A percentile compares a stretch with the other conserved stretches of the same genome.
Evolutionary conservation across 2,113 vertebrate species (phyloP).

Genomic region (Herpailurus yagouaroundi): DNA sequence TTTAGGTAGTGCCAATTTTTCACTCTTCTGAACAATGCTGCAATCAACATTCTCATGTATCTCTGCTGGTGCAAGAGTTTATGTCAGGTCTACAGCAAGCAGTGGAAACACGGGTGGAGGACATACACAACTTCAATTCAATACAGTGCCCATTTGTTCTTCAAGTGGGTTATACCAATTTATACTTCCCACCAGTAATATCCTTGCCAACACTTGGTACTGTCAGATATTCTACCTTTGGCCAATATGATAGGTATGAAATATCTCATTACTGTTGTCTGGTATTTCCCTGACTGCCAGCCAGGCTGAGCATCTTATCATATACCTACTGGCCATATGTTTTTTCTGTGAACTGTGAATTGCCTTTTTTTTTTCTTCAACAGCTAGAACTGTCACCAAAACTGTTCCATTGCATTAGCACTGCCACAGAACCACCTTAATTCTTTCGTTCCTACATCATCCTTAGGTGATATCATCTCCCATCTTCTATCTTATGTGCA

Average conservation of each 20-base stretch:
- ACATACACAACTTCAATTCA: neutral
- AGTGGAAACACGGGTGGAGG: neutral
- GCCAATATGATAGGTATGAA: neutral
- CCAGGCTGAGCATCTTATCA: neutral
- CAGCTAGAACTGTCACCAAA: neutral
- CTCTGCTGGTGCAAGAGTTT: neutral
- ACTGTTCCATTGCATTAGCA: accelerated
- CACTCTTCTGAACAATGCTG: neutral
- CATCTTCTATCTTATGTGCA: neutral
- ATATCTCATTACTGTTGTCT: neutral
- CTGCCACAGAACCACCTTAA: neutral
- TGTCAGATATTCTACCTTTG: neutral
- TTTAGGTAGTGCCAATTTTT: neutral
- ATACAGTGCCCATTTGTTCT: neutral
- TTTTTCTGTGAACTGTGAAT: neutral
- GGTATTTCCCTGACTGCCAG: neutral
- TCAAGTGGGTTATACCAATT: neutral
- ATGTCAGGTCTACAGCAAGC: neutral
- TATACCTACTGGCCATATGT: neutral
- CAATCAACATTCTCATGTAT: neutral
- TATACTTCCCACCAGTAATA: too few relatives aligned
- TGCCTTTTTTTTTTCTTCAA: neutral
- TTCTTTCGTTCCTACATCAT: neutral
- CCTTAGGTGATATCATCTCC: neutral
- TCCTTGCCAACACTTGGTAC: neutral